phyloP scores from a whole-genome alignment of 2,888 invertebrate genomes.

The Nebria brevicollis region DNA sequence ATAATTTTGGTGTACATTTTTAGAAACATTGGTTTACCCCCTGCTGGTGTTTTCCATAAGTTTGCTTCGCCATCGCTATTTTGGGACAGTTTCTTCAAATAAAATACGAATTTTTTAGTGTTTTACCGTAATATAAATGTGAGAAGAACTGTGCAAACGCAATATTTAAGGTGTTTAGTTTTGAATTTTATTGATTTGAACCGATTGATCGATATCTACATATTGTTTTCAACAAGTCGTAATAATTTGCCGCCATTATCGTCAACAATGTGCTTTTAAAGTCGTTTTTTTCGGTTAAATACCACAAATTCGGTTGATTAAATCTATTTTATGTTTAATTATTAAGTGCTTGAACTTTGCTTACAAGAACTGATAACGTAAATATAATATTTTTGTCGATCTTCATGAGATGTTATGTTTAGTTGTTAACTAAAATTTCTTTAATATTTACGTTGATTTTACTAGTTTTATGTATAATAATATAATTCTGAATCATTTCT shows the following conservation, averaged over 20 bases:
- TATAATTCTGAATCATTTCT: neutral
- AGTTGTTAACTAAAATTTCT: neutral
- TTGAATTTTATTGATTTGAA: slow-evolving; percentile 6
- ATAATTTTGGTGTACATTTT: neutral
- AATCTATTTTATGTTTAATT: neutral
- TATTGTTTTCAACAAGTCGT: slow-evolving; percentile 21
- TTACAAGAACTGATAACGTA: neutral
- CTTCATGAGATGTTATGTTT: neutral
- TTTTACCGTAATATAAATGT: slow-evolving; percentile 26
- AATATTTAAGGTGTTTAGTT: slow-evolving; percentile 25
- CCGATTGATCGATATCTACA: neutral
- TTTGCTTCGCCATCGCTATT: slow-evolving; percentile 42
- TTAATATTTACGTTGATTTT: neutral
- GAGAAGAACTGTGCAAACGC: slow-evolving; percentile 10
- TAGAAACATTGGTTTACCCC: slow-evolving; percentile 17
- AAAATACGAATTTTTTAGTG: neutral
- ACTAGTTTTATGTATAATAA: neutral
- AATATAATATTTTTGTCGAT: neutral
- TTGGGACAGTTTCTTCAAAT: slow-evolving; percentile 6
- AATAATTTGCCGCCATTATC: slow-evolving; percentile 36
- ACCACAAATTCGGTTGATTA: neutral
- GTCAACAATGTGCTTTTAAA: slow-evolving; percentile 28
- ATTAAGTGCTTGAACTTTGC: neutral
- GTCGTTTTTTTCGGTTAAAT: neutral
- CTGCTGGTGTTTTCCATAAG: slow-evolving; percentile 23